These are phyloP conservation scores for Sternotherus odoratus DNA, from an alignment of 2,797 vertebrate genomes.

Conservation along the genomic window DNA sequence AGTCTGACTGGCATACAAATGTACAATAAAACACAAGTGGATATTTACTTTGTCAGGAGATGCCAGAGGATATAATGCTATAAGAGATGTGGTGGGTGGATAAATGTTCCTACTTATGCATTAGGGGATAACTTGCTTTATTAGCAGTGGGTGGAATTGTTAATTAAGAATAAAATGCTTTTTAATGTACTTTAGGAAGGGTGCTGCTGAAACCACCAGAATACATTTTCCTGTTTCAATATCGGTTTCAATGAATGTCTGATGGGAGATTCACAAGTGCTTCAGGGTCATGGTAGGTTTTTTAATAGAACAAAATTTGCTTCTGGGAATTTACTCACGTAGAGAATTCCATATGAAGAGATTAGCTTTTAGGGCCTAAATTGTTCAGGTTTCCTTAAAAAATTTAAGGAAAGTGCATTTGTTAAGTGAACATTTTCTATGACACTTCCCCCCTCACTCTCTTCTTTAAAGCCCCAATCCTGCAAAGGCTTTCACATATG, in stretches of 20 bases:
- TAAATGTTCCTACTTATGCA: background rate
- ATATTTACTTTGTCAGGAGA: background rate
- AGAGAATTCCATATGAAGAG: background rate
- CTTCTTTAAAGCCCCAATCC: background rate
- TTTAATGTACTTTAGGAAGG: background rate
- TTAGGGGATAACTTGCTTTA: background rate
- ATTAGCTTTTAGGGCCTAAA: background rate
- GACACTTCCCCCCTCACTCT: background rate
- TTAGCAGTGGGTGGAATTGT: background rate
- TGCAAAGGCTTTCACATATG: background rate
- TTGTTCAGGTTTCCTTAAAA: background rate
- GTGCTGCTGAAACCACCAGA: background rate
- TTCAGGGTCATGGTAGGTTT: background rate
- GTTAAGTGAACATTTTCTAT: background rate
- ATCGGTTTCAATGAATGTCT: background rate
- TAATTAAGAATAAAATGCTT: background rate
- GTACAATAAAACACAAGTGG: background rate
- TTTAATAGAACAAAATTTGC: background rate
- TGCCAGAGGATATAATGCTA: background rate
- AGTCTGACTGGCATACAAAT: background rate
- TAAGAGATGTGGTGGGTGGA: background rate
- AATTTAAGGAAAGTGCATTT: background rate
- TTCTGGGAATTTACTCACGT: background rate
- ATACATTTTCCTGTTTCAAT: background rate
- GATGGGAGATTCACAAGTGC: background rate